phyloP scores from a whole-genome alignment of 2,113 vertebrate species.

The Catharus minimus region DNA sequence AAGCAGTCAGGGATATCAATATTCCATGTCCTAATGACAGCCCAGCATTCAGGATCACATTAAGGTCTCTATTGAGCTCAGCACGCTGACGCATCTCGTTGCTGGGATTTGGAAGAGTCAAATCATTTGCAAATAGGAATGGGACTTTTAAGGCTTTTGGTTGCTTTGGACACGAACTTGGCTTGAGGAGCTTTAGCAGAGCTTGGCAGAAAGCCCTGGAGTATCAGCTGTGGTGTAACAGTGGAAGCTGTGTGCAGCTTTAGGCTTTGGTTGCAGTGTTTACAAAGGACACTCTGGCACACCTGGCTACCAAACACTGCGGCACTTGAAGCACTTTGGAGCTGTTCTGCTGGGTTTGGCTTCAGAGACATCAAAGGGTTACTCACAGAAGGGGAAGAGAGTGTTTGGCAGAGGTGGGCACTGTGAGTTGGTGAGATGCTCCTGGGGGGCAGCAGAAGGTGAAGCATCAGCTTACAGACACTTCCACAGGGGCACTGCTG shows the following conservation, averaged over 20 bases:
- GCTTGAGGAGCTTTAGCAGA: neutral
- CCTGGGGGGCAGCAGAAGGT: neutral
- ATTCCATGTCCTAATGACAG: neutral
- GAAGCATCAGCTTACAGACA: neutral
- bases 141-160: neutral
- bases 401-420: neutral
- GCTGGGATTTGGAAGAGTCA: neutral
- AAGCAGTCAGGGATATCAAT: neutral
- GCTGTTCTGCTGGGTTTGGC: neutral
- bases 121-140: neutral
- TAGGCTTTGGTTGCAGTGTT: neutral
- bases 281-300: neutral
- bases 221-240: neutral
- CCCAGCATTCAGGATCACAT: neutral
- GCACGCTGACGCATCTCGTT: neutral
- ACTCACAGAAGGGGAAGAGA: neutral
- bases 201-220: neutral
- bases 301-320: neutral
- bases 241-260: neutral
- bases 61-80: neutral
- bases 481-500: neutral
- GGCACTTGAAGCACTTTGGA: neutral
- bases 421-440: neutral
- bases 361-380: neutral
- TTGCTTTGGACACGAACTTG: neutral